These are phyloP conservation scores for Tenebrosternarchus preto DNA, from an alignment of 2,113 vertebrate genomes.

Conservation along the genomic window DNA sequence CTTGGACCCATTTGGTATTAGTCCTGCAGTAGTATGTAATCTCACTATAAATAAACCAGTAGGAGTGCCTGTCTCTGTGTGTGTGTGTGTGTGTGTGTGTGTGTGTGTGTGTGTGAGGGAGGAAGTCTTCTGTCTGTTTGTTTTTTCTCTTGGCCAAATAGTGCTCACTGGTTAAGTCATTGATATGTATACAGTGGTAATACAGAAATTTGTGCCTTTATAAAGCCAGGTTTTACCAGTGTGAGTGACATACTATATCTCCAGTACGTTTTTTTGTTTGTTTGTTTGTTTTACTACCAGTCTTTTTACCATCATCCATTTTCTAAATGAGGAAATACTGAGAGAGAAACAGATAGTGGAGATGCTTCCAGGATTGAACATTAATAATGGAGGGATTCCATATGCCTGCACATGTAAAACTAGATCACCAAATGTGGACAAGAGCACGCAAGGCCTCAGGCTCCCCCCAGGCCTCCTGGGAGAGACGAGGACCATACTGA, in stretches of 20 bases:
- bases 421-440: slow-evolving; percentile 62
- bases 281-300: too few relatives aligned
- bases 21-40: slow-evolving; percentile 7
- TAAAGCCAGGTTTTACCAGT: neutral
- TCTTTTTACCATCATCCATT: neutral
- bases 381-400: slow-evolving; percentile 57
- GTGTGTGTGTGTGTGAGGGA: slow-evolving; percentile 8
- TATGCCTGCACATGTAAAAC: slow-evolving; percentile 57
- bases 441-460: slow-evolving; percentile 38
- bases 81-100: slow-evolving; percentile 3
- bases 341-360: slow-evolving; percentile 14
- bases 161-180: slow-evolving; percentile 18
- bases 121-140: neutral
- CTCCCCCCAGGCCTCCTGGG: slow-evolving; percentile 42
- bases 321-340: slow-evolving; percentile 4
- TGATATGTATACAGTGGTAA: slow-evolving; percentile 10
- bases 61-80: neutral
- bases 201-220: neutral
- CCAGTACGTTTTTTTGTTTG: too few relatives aligned
- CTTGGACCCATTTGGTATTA: neutral
- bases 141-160: neutral
- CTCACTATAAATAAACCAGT: slow-evolving; percentile 23
- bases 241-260: neutral
- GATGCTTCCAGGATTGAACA: slow-evolving; percentile 10
- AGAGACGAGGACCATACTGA: slow-evolving; percentile 44